Conservation (phyloP, 2,797 vertebrate species). For the Siniperca undulata region DNA sequence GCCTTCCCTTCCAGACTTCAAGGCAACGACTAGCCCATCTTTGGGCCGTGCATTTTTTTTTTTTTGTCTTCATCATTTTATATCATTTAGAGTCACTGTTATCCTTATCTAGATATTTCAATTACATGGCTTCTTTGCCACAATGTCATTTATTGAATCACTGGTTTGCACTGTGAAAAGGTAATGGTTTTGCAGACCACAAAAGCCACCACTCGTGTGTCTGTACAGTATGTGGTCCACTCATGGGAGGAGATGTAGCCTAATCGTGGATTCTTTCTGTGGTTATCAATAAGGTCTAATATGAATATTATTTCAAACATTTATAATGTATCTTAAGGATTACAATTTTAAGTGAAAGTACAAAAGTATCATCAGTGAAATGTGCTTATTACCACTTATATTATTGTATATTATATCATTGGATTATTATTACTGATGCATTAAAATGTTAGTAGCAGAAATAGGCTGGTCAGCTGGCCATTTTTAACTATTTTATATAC, state of each 20-base stretch:
- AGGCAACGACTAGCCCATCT: constrained; percentile 80
- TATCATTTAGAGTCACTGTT: constrained; percentile 80
- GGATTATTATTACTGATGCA: not conserved
- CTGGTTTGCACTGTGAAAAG: constrained; percentile 61
- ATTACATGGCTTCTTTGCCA: constrained; percentile 74
- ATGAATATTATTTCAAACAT: constrained; percentile 20
- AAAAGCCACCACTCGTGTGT: constrained; percentile 44
- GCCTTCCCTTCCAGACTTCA: constrained; percentile 82
- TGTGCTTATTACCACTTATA: not conserved
- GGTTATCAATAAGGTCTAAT: constrained; percentile 22
- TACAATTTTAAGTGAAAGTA: not conserved
- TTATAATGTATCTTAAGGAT: constrained; percentile 7
- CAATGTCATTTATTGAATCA: constrained; percentile 76
- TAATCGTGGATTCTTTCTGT: constrained; percentile 20
- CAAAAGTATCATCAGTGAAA: not conserved
- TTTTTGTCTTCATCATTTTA: constrained; percentile 76
- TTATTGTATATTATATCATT: not conserved
- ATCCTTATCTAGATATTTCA: constrained; percentile 79
- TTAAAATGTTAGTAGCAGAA: not conserved
- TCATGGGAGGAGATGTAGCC: constrained; percentile 33
- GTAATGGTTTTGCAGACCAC: constrained; percentile 55
- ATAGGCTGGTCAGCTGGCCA: not conserved
- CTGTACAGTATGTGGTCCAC: constrained; percentile 32
- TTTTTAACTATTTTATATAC: not conserved
- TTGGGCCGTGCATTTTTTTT: constrained; percentile 60